Conservation (phyloP, 2,888 invertebrate species). For the Lamproptera curius region DNA sequence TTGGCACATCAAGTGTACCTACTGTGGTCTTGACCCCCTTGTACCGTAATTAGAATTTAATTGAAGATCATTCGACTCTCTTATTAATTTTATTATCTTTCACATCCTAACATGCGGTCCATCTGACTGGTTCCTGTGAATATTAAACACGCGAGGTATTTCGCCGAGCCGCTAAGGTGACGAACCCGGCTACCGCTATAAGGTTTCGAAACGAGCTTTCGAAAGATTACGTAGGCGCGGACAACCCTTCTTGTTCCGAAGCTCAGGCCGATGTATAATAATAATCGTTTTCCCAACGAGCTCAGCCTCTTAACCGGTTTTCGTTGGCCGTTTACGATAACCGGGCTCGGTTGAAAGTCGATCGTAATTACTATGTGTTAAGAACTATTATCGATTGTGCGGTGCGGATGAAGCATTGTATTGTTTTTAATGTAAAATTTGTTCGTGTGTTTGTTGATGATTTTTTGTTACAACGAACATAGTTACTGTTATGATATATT, state of each 20-base stretch:
- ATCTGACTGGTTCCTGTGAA: no score
- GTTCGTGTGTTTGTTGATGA: constrained; percentile 19
- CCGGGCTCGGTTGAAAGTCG: constrained; percentile 26
- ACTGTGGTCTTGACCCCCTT: no score
- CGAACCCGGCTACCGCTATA: constrained; percentile 19
- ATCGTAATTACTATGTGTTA: constrained; percentile 26
- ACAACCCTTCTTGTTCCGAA: constrained; percentile 40
- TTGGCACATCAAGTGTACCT: no score
- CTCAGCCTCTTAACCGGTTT: constrained; percentile 58
- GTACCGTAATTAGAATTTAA: no score
- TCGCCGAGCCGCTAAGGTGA: constrained; percentile 6
- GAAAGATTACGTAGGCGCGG: constrained; percentile 23
- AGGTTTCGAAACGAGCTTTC: constrained; percentile 25
- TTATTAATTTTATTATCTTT: no score
- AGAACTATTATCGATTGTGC: constrained; percentile 9
- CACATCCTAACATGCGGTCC: no score
- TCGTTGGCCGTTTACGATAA: constrained; percentile 19
- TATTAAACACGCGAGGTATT: neutral
- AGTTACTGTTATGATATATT: constrained; percentile 9
- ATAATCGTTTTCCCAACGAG: constrained; percentile 63
- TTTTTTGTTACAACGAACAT: constrained; percentile 12
- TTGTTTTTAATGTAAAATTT: constrained; percentile 17
- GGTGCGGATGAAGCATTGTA: neutral
- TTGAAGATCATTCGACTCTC: no score
- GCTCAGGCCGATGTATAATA: constrained; percentile 45